A percentile compares a stretch with the other conserved stretches of the same genome.
These are phyloP conservation scores for Meta bourneti DNA, from an alignment of 2,888 invertebrate species.

Conservation along the genomic window DNA sequence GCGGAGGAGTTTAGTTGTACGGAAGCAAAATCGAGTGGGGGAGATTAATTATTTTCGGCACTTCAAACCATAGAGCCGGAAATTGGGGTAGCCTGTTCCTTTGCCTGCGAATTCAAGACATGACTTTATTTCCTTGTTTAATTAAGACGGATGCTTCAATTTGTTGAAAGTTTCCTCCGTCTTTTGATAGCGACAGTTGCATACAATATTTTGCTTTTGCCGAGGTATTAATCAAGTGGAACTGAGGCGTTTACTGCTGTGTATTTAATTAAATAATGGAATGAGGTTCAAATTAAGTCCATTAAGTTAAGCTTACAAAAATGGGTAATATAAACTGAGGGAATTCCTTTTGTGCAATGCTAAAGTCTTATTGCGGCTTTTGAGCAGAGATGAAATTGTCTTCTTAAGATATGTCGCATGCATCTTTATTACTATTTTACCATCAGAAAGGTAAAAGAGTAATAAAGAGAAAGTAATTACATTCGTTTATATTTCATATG, in stretches of 20 bases:
- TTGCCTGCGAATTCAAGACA: not conserved
- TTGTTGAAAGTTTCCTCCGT: not conserved
- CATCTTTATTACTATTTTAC: not conserved
- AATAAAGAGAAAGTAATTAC: too few species aligned
- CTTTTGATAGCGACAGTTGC: not conserved
- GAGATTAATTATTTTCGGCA: slow-evolving; percentile 55
- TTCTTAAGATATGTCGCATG: not conserved
- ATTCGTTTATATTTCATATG: too few species aligned
- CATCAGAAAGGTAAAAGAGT: too few species aligned
- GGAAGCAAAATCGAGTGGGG: not conserved
- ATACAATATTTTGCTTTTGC: not conserved
- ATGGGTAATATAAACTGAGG: not conserved
- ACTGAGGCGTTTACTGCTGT: not conserved
- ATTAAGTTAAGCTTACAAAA: not conserved
- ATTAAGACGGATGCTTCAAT: not conserved
- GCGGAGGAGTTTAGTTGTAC: slow-evolving; percentile 22
- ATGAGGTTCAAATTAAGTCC: not conserved
- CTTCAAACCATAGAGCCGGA: slow-evolving; percentile 40
- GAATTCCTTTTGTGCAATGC: not conserved
- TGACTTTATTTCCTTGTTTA: not conserved
- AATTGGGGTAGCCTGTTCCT: not conserved
- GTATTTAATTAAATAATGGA: not conserved
- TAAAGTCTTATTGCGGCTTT: not conserved
- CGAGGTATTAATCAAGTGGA: not conserved
- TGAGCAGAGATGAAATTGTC: not conserved